Conservation (phyloP, 2,888 invertebrate genomes). For the Pristionchus entomophagus region DNA sequence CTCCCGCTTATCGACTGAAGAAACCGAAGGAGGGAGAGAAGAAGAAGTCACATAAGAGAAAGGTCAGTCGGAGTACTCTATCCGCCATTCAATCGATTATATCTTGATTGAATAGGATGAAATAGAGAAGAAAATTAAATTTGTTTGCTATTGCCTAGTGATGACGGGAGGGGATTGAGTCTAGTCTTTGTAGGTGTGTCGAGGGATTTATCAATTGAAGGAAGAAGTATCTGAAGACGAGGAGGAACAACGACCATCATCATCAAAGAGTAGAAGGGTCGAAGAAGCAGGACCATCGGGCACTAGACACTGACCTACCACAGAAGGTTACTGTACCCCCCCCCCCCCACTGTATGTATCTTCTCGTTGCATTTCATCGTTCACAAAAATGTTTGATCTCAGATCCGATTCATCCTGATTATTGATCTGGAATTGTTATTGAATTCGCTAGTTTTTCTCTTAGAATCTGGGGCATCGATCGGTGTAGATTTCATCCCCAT, state of each 20-base stretch:
- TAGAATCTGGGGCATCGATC: not conserved
- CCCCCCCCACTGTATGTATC: not conserved
- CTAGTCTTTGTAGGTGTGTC: slow-evolving; percentile 23
- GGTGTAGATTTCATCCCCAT: not conserved
- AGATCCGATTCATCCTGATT: not conserved
- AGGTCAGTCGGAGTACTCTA: not conserved
- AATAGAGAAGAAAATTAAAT: not conserved
- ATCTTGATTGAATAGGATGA: not conserved
- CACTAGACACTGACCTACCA: not conserved
- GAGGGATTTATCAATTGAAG: slow-evolving; percentile 28
- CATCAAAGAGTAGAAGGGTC: not conserved
- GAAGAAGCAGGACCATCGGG: not conserved
- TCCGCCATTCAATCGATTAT: not conserved
- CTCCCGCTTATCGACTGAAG: not conserved
- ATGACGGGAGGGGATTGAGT: not conserved
- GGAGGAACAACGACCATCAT: not conserved
- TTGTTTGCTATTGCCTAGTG: not conserved
- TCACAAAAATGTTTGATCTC: too few species aligned
- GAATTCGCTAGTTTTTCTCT: not conserved
- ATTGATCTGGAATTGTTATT: not conserved
- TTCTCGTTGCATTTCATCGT: too few species aligned
- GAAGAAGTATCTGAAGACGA: not conserved
- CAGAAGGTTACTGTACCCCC: not conserved
- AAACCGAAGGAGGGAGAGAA: not conserved
- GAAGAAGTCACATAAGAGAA: slow-evolving; percentile 33